Evolutionary conservation across 2,797 vertebrate species (phyloP).

Genomic region (Tolypeutes matacus): DNA sequence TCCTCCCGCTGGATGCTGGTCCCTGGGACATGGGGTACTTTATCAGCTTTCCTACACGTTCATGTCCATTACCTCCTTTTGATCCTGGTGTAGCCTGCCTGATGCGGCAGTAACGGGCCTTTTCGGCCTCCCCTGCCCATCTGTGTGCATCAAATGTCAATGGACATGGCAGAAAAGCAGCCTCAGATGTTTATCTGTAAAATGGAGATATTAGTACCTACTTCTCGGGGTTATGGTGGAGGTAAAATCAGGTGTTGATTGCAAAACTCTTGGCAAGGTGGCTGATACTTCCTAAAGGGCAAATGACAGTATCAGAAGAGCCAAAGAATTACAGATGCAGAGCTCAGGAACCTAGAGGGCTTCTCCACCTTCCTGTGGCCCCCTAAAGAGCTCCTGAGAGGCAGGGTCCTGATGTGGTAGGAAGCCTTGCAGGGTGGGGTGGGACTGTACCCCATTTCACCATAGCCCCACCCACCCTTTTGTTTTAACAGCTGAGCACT

Average conservation of each 20-base stretch:
- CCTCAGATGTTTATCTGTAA: background rate
- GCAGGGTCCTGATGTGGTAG: background rate
- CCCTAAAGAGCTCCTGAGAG: background rate
- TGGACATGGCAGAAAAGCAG: background rate
- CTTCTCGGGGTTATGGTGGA: background rate
- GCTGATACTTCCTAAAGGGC: background rate
- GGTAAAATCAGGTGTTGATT: background rate
- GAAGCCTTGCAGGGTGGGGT: background rate
- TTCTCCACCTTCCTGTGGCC: background rate
- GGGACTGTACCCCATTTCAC: constrained; percentile 4
- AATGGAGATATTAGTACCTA: background rate
- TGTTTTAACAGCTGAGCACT: constrained; percentile 30
- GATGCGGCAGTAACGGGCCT: background rate
- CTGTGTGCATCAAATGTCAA: background rate
- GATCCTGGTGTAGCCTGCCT: background rate
- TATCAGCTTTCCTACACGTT: background rate
- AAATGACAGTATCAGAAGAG: background rate
- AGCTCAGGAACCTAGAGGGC: background rate
- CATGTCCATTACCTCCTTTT: background rate
- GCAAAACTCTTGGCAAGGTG: background rate
- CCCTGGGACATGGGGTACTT: background rate
- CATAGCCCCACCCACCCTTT: constrained; percentile 13
- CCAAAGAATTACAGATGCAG: background rate
- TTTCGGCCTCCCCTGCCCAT: background rate
- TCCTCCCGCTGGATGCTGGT: background rate